Conservation (phyloP, 2,113 vertebrate species). For the Myotis yumanensis region DNA sequence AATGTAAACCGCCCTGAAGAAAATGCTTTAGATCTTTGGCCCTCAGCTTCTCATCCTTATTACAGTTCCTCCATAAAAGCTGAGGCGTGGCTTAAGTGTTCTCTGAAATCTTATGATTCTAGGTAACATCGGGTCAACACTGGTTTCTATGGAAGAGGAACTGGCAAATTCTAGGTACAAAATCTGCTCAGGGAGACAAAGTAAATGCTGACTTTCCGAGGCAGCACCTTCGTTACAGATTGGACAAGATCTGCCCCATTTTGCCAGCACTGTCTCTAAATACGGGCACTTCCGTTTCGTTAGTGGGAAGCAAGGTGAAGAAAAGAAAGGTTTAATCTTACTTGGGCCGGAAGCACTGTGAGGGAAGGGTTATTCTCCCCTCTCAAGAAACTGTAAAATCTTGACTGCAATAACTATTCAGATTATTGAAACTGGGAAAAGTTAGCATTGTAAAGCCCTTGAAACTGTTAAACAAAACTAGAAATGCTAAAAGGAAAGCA, state of each 20-base stretch:
- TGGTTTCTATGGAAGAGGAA: background rate
- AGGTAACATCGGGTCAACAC: background rate
- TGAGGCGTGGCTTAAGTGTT: background rate
- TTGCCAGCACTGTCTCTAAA: background rate
- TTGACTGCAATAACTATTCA: background rate
- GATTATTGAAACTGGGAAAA: slow-evolving; percentile 24
- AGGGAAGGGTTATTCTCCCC: background rate
- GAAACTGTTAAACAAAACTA: background rate
- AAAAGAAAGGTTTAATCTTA: background rate
- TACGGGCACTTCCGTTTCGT: background rate
- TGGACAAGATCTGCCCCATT: background rate
- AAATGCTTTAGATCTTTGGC: background rate
- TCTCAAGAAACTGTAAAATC: background rate
- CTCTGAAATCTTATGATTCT: slow-evolving; percentile 12
- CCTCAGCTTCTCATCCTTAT: slow-evolving; percentile 10
- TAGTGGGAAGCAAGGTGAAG: background rate
- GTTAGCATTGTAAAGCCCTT: background rate
- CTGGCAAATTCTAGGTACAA: background rate
- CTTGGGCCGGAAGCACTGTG: background rate
- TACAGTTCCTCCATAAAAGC: slow-evolving; percentile 25
- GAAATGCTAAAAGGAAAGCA: background rate
- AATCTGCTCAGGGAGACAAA: background rate
- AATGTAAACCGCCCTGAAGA: background rate
- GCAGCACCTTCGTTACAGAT: background rate
- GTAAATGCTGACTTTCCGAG: background rate